Evolutionary conservation across 2,888 invertebrate species (phyloP), one percentile per base, ranked within the genome.

Genomic region (Drosophila anceps): DNA sequence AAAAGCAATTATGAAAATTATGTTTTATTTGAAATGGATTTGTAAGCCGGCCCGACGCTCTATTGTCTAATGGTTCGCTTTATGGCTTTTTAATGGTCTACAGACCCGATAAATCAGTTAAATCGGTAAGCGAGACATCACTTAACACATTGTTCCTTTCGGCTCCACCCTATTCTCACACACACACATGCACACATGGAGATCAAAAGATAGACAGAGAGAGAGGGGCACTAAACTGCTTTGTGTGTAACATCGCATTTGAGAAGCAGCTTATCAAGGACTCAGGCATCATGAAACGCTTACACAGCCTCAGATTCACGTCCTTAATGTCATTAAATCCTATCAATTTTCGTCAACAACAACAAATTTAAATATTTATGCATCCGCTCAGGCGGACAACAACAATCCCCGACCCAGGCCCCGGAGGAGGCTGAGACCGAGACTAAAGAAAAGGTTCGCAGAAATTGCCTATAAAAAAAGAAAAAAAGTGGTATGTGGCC

Each of bases 321-420:
- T 67, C 69, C 80, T 67, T 76, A 89, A 88, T 82, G 76, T 85
- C 85, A 88, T 85, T 89, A 87, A 89, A 89, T 88, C 85, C 90
- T 80, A 89, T 85, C 88, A 85, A 85, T 85, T 89, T 88, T 76
- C 80, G 84, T 78, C 74, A 73, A 69, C 78, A 79, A 76, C 76
- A 79, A 65, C 73, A 79, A 84, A 88, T 87, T 84, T 76, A 79
- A 87, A 83, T 88, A 83, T 83, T 83, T 88, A 88, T 88, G 71
- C 73, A 70, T 58, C 54, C 76, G 81, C 83, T 86, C 78, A 84
- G 62, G 65, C 75, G 61, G 46, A 55, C 79, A 65, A 68, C 73
- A 73, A 66, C 67, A 84, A 68, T 18, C 12, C 2, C n/a, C 33
- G 63, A 50, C 31, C 18, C 41, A 29, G 35, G 10, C 24, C 24